A percentile compares a stretch with the other conserved stretches of the same genome.
Conservation (phyloP, 2,113 vertebrate genomes). For the Emydura subglobosa region DNA sequence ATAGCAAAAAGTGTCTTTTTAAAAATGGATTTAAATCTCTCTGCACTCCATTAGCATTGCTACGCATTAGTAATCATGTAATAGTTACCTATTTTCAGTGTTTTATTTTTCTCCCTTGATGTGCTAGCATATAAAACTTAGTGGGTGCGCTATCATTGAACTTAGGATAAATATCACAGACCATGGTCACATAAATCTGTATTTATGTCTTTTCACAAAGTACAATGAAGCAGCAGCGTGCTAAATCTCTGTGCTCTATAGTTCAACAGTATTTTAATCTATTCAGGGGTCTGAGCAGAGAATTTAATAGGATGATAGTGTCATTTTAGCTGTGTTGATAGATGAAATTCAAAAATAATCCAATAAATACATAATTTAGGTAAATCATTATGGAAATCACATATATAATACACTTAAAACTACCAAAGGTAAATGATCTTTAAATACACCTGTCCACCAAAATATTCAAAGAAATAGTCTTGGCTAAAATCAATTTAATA, state of each 20-base stretch:
- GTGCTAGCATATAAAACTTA: conserved; percentile 27
- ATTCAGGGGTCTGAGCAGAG: conserved; percentile 46
- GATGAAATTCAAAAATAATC: conserved; percentile 48
- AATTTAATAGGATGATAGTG: conserved; percentile 55
- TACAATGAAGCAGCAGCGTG: conserved; percentile 20
- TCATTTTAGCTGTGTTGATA: conserved; percentile 36
- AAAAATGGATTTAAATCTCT: conserved; percentile 39
- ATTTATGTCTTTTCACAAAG: conserved; percentile 30
- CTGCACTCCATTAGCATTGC: conserved; percentile 6
- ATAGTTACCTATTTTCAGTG: conserved; percentile 43
- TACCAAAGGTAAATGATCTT: conserved; percentile 26
- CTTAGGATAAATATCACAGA: neutral
- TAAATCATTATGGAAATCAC: conserved; percentile 10
- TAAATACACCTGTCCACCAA: neutral
- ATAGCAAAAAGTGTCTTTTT: conserved; percentile 26
- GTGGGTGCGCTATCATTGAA: conserved; percentile 18
- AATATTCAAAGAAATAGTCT: neutral
- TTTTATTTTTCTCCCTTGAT: conserved; percentile 33
- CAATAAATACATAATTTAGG: conserved; percentile 38
- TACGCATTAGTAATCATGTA: conserved; percentile 37
- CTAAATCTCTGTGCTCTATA: conserved; percentile 2
- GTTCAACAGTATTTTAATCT: conserved; percentile 62
- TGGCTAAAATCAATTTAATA: neutral
- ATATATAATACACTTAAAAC: conserved; percentile 11
- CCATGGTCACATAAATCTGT: neutral